phyloP scores from a whole-genome alignment of 2,888 invertebrate species.

The Drosophila neonasuta region DNA sequence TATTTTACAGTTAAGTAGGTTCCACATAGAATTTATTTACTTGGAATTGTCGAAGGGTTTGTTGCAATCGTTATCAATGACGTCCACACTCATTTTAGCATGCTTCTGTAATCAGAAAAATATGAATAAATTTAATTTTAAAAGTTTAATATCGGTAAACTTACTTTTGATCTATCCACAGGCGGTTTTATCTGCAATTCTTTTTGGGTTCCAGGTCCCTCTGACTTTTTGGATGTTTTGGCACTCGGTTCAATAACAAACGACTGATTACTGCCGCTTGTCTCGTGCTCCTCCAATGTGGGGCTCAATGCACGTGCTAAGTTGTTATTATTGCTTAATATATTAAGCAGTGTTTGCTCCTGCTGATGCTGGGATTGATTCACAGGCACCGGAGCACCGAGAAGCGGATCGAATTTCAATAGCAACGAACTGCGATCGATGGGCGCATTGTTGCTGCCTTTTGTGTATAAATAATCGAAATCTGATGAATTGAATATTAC shows the following conservation, averaged over 20 bases:
- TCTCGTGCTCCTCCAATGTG: conserved; percentile 80
- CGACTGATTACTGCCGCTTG: conserved; percentile 71
- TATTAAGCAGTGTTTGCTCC: conserved; percentile 57
- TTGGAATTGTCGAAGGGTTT: conserved; percentile 81
- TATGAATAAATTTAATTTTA: background rate
- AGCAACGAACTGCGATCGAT: conserved; percentile 80
- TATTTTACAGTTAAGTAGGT: background rate
- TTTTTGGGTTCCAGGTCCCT: conserved; percentile 14
- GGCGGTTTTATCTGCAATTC: conserved; percentile 57
- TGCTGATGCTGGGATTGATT: conserved; percentile 67
- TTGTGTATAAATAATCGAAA: conserved; percentile 82
- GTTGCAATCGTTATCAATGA: conserved; percentile 81
- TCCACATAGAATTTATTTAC: conserved; percentile 57
- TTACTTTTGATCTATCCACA: conserved; percentile 66
- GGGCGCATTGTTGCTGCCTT: conserved; percentile 80
- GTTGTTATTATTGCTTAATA: conserved; percentile 42
- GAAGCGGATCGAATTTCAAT: conserved; percentile 81
- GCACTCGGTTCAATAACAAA: conserved; percentile 66
- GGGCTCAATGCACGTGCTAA: conserved; percentile 71
- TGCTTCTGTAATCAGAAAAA: conserved; percentile 68
- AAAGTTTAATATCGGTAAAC: background rate
- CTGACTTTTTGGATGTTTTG: conserved; percentile 49
- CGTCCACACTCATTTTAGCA: conserved; percentile 83
- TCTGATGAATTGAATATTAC: conserved; percentile 81
- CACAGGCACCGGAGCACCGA: conserved; percentile 79